Conservation (phyloP, 2,797 vertebrate species). For the Tenualosa ilisha region DNA sequence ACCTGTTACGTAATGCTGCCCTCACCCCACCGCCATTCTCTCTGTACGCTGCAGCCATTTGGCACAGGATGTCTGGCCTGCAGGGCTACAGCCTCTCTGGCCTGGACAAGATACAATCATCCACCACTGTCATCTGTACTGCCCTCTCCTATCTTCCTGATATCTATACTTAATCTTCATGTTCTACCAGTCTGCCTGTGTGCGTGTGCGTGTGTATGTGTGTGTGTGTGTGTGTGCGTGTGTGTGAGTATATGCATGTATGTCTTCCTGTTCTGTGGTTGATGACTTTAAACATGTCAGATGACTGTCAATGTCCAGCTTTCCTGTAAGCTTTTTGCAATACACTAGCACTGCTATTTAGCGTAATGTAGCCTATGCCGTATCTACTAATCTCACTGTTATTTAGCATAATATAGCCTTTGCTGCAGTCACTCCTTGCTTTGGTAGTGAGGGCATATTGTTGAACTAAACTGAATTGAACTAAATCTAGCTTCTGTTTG, state of each 20-base stretch:
- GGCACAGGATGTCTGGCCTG: neutral
- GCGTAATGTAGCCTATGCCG: neutral
- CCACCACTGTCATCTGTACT: neutral
- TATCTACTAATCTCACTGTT: neutral
- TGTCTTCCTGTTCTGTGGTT: neutral
- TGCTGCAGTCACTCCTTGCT: too few relatives aligned
- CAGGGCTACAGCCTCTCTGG: too few relatives aligned
- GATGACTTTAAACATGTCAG: neutral
- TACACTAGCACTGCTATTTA: neutral
- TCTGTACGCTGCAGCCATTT: neutral
- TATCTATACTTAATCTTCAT: neutral
- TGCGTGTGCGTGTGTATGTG: too few relatives aligned
- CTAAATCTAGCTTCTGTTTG: neutral
- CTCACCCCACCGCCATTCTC: conserved; percentile 16
- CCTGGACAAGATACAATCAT: neutral
- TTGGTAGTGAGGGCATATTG: too few relatives aligned
- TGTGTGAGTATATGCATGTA: neutral
- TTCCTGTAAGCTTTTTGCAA: neutral
- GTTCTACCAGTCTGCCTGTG: neutral
- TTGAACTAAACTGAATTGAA: neutral
- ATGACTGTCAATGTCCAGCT: neutral
- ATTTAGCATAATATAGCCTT: neutral
- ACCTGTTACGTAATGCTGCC: conserved; percentile 46
- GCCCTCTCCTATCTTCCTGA: neutral
- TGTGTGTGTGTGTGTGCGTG: too few relatives aligned